Base-by-base conservation (phyloP, 2,797 vertebrate species). In the Octomys mimax region DNA sequence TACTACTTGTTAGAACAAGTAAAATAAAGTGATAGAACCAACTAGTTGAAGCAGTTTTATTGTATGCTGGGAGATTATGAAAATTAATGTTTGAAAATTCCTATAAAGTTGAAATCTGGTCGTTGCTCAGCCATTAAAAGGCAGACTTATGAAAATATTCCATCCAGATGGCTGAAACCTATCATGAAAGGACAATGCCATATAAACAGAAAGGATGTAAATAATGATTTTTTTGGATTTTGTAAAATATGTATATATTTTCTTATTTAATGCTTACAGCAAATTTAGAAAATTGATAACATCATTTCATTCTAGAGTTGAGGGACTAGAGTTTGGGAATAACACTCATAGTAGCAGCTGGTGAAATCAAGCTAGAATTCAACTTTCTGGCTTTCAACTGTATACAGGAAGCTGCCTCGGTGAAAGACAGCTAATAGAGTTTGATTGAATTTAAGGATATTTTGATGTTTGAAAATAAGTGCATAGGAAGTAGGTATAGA, bases 11-110 rank as follows among this genome's bases (percentile, higher is more conserved):
- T 93, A 87, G 59, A 91, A 89, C 8, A 91, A 73, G 46, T 59
- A 89, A 93, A 92, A 89, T 71, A 75, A 87, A 95, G 52, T 26
- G 12, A 16, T 61, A 78, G 31, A 22, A 85, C 46, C 14, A 70
- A 91, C 84, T 49, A n/a, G 39, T 87, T 75, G 73, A 28, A 95
- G 73, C 28, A 52, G 61, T 93, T 86, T 92, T 49, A 81, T n/a
- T 80, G 18, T 54, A 46, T 78, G 16, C 66, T 82, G 95, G 57
- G 46, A 81, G 92, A 87, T 46, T 75, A 71, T 84, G 62, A 85
- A 91, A 95, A 84, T 87, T 75, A 86, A 39, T 54, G 71, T 93
- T 79, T 89, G 49, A 90, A 91, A 89, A 94, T 91, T 87, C 31
- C 36, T 82, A 93, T 64, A 49, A 42, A 94, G 16, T 62, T 89